Conservation (phyloP, 2,888 invertebrate genomes). For the Drosophila meridionalis region DNA sequence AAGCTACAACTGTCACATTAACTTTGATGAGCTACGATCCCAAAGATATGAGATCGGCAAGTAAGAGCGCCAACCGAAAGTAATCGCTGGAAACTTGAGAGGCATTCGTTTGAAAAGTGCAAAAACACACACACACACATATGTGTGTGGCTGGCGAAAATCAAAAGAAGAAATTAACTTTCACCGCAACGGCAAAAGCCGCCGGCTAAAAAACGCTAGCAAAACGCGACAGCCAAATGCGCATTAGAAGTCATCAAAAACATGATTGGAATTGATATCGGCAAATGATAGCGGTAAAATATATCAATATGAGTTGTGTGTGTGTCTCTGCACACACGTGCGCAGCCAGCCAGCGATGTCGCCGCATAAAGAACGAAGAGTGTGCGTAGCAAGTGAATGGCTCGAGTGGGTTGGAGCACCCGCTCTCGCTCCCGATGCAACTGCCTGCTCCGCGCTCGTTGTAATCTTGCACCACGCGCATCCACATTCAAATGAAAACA, state of each 20-base stretch:
- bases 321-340: slow-evolving; percentile 3
- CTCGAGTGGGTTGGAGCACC: background rate
- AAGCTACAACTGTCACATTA: slow-evolving; percentile 77
- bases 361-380: slow-evolving; percentile 29
- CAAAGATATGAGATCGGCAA: slow-evolving; percentile 29
- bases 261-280: slow-evolving; percentile 33
- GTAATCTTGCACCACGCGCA: slow-evolving; percentile 44
- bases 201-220: slow-evolving; percentile 34
- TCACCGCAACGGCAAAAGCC: slow-evolving; percentile 52
- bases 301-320: slow-evolving; percentile 26
- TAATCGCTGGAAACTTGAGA: slow-evolving; percentile 71
- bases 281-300: slow-evolving; percentile 13
- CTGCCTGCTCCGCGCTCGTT: background rate
- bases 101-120: slow-evolving; percentile 68
- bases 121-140: slow-evolving; percentile 25
- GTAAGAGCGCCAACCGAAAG: slow-evolving; percentile 59
- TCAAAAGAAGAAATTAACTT: slow-evolving; percentile 70
- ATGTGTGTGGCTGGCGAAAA: slow-evolving; percentile 66
- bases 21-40: slow-evolving; percentile 73
- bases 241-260: slow-evolving; percentile 70
- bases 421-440: background rate
- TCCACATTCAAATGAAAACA: slow-evolving; percentile 21
- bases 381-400: slow-evolving; percentile 39
- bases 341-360: background rate
- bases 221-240: slow-evolving; percentile 57